phyloP scores from a whole-genome alignment of 1,140 invertebrate genomes.

The Doryteuthis pealeii region DNA sequence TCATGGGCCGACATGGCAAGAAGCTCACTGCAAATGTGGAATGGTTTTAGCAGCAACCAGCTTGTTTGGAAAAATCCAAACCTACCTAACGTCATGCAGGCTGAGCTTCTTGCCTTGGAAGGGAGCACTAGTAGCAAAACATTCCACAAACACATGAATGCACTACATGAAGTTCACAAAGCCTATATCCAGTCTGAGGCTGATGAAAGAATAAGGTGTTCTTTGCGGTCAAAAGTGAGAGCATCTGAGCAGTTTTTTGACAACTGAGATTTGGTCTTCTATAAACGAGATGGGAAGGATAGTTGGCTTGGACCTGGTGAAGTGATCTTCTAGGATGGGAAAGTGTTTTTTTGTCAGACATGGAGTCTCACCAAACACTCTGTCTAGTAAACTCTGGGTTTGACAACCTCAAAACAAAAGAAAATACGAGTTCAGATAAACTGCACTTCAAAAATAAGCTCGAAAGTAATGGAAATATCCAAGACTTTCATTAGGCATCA shows the following conservation, averaged over 20 bases:
- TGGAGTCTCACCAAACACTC: slow-evolving; percentile 23
- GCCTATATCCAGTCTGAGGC: too few species aligned
- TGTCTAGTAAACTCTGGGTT: not conserved
- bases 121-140: too few species aligned
- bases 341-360: slow-evolving; percentile 29
- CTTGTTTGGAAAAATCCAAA: slow-evolving; percentile 28
- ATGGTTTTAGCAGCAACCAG: too few species aligned
- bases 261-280: slow-evolving; percentile 27
- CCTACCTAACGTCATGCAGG: slow-evolving; percentile 23
- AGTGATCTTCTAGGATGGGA: slow-evolving; percentile 26
- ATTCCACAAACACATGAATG: too few species aligned
- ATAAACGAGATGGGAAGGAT: slow-evolving; percentile 25
- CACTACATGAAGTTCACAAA: too few species aligned
- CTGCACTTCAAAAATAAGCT: not conserved
- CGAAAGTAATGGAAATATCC: not conserved
- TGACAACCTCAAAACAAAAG: too few species aligned
- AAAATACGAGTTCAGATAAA: not conserved
- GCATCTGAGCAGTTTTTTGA: slow-evolving; percentile 25
- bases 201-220: too few species aligned
- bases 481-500: not conserved
- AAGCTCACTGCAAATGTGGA: slow-evolving; percentile 32
- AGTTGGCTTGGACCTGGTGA: too few species aligned
- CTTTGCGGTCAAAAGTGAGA: slow-evolving; percentile 29
- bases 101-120: slow-evolving; percentile 17
- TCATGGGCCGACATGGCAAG: slow-evolving; percentile 31